These are phyloP conservation scores for Centropyge bicolor DNA, from an alignment of 2,797 vertebrate genomes.

Conservation along the genomic window DNA sequence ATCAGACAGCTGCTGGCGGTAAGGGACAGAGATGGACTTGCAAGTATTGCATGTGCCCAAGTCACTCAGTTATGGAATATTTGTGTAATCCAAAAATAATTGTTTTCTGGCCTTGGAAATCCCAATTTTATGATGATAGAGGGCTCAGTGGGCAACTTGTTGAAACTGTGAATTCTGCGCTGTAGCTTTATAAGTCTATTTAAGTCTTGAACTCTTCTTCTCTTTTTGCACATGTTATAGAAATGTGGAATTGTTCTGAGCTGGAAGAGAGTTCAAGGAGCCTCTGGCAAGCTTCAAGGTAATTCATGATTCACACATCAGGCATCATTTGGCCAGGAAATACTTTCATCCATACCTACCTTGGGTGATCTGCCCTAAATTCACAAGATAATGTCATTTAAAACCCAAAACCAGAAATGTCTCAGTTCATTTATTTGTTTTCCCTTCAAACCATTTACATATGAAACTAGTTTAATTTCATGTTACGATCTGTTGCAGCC, in stretches of 20 bases:
- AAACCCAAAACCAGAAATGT: background rate
- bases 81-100: background rate
- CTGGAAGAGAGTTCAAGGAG: conserved; percentile 99
- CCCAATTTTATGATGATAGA: no score
- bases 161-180: background rate
- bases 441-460: background rate
- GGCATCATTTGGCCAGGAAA: background rate
- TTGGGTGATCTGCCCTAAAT: background rate
- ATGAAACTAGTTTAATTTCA: background rate
- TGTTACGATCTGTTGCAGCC: conserved; percentile 81
- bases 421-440: background rate
- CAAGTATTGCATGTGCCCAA: background rate
- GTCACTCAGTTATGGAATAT: background rate
- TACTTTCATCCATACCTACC: background rate
- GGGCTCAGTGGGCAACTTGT: background rate
- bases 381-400: background rate
- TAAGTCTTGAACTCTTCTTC: background rate
- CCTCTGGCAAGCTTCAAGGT: conserved; percentile 99
- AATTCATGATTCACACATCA: conserved; percentile 39
- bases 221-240: conserved; percentile 80
- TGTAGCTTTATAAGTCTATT: background rate
- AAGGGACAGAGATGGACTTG: conserved; percentile 71
- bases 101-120: fast-evolving
- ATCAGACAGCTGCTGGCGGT: conserved; percentile 97
- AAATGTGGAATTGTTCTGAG: conserved; percentile 99